These are phyloP conservation scores for Podarcis siculus DNA, from an alignment of 2,797 vertebrate genomes.

Conservation along the genomic window DNA sequence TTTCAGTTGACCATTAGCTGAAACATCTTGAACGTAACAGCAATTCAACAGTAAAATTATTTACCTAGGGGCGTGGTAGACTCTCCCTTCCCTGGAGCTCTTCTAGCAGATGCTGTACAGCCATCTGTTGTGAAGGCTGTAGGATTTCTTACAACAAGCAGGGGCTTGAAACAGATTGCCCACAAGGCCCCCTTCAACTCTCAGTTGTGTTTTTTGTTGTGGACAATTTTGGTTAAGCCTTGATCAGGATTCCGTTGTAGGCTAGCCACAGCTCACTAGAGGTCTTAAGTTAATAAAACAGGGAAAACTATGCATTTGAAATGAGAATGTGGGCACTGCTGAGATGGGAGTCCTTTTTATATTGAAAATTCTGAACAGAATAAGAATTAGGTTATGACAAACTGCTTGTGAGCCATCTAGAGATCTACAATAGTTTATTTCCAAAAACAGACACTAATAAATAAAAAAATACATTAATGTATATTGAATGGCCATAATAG, in stretches of 20 bases:
- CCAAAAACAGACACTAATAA: constrained; percentile 63
- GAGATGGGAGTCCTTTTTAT: background rate
- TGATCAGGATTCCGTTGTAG: background rate
- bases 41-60: background rate
- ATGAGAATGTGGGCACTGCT: background rate
- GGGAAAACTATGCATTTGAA: background rate
- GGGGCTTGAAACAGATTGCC: background rate
- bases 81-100: too few relatives aligned
- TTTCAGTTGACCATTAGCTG: too few relatives aligned
- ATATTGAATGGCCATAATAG: constrained; percentile 23
- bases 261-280: background rate
- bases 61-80: background rate
- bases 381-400: background rate
- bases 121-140: background rate
- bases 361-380: background rate
- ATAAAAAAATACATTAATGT: constrained; percentile 66
- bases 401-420: constrained; percentile 6
- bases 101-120: background rate
- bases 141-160: background rate
- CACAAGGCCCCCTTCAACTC: background rate
- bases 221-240: background rate
- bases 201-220: background rate
- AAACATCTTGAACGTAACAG: too few relatives aligned
- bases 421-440: constrained; percentile 51
- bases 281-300: background rate